Conservation (phyloP, 1,140 invertebrate genomes). For the Dysdera silvatica region DNA sequence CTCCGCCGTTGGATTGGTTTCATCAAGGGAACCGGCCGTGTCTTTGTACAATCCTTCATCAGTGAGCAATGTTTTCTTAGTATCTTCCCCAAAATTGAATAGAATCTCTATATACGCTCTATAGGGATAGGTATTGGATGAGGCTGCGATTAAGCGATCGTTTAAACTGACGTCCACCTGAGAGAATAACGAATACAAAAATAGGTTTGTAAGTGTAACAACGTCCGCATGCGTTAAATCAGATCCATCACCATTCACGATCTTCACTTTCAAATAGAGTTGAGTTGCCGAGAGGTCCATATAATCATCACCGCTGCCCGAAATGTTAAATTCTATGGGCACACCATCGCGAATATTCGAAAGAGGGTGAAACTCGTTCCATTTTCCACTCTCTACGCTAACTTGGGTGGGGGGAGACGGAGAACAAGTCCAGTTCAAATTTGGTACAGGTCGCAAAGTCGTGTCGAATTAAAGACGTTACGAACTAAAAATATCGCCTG, state of each 20-base stretch:
- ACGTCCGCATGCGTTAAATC: neutral
- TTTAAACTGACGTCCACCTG: slow-evolving; percentile 1
- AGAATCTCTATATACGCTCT: neutral
- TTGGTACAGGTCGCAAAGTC: neutral
- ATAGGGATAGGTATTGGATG: neutral
- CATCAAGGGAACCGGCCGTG: too few species aligned
- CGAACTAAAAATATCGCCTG: too few species aligned
- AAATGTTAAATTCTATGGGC: neutral
- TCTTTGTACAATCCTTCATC: neutral
- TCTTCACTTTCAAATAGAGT: neutral
- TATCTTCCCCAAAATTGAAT: neutral
- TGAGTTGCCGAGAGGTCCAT: neutral
- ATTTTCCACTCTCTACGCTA: neutral
- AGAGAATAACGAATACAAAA: neutral
- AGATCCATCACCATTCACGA: neutral
- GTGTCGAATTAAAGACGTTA: too few species aligned
- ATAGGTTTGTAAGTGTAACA: neutral
- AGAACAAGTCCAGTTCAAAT: neutral
- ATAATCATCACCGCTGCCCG: neutral
- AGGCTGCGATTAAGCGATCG: neutral
- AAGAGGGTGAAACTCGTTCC: neutral
- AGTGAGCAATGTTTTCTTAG: too few species aligned
- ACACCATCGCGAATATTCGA: neutral
- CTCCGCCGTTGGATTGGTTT: neutral
- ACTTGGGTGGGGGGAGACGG: neutral